Base-by-base conservation (phyloP, 2,888 invertebrate genomes). In the Drosophila neoperkinsi region DNA sequence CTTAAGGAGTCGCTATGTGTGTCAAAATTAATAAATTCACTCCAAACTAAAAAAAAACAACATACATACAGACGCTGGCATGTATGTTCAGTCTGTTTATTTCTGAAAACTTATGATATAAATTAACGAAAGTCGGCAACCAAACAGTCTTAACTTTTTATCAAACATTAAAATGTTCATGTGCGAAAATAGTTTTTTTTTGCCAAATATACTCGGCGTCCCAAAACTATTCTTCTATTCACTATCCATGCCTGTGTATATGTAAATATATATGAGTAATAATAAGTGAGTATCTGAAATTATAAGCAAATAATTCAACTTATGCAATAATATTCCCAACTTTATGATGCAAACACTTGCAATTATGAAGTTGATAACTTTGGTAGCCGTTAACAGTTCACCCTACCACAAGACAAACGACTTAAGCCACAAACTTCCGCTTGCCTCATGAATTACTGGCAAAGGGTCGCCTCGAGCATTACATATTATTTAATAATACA, bases 401-500 rank as follows among this genome's bases (percentile, higher is more conserved):
- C 60, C 55, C 69, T 41, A 55, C 77, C 80, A 41, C 70, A 74
- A 67, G 43, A 78, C 76, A 77, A 82, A 88, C 84, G 74, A 78
- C 77, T 80, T 74, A 75, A 82, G 85, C 77, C 78, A 76, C 82
- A 76, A 88, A 82, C 80, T 76, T 77, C 70, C 67, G 79, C 50
- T 68, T 51, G 56, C 67, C 72, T 57, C 36, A 60, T 52, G 69
- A 74, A 61, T 84, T 77, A 72, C 71, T 62, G 49, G 57, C 59
- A 36, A 71, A 55, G 81, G 77, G 77, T 70, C 51, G 60, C 49
- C 41, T 57, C 28, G 38, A 34, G 77, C 52, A 67, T 63, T 59
- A 62, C 62, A 64, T 81, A 90, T 90, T 88, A 86, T 81, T 90
- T 90, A 86, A 90, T 90, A 81, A 85, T 85, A 73, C 55, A 71